Evolutionary conservation across 2,797 vertebrate genomes (phyloP).

Genomic region (Sebastes baramenuke): DNA sequence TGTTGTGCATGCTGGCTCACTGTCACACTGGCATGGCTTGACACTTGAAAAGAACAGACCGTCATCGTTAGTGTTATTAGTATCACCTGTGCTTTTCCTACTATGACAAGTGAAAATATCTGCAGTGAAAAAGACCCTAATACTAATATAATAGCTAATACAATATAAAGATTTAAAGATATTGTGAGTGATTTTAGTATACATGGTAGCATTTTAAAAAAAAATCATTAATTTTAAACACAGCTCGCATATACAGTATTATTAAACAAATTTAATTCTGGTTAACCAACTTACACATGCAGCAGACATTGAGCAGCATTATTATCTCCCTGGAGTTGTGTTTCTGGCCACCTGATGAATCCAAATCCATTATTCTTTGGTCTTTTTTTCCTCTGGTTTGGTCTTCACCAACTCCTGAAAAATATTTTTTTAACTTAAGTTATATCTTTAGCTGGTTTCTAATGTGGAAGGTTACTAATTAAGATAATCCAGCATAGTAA

Average conservation of each 20-base stretch:
- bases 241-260: neutral
- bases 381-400: neutral
- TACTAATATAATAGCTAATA: rapidly evolving
- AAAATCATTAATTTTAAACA: neutral
- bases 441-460: neutral
- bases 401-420: neutral
- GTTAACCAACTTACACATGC: neutral
- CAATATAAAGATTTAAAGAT: neutral
- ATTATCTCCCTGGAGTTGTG: neutral
- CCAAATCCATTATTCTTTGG: neutral
- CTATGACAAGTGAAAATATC: neutral
- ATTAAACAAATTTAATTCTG: neutral
- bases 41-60: neutral
- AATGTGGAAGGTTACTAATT: too few species aligned
- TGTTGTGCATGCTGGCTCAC: conserved; percentile 47
- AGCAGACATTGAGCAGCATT: neutral
- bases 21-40: too few species aligned
- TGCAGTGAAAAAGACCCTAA: neutral
- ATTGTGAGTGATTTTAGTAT: neutral
- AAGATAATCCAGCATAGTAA: too few species aligned
- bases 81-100: neutral
- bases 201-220: neutral
- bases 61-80: neutral
- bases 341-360: neutral
- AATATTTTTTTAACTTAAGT: neutral